Evolutionary conservation across 2,888 invertebrate genomes (phyloP), one percentile per base, ranked within the genome.

Genomic region (Epistrophe grossulariae): DNA sequence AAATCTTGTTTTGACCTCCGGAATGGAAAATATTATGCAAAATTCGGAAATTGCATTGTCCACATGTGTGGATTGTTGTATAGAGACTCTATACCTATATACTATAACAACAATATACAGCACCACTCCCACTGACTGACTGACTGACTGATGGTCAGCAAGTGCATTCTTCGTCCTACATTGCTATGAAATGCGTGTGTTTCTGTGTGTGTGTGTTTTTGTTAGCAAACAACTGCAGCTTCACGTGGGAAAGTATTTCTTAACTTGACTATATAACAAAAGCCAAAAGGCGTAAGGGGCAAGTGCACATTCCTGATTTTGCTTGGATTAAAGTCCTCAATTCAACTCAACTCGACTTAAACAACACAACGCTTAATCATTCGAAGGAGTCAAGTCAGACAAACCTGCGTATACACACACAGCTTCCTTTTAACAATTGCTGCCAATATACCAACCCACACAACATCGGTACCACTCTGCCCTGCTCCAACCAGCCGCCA

Each of bases 21-120:
- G 83, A 79, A 74, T 87, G 83, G 60, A 87, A 87, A 87, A 87
- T 79, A 83, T 79, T 87, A 87, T 87, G 87, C 82, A 83, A 87
- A 87, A 74, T 76, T 70, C 83, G 87, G 83, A 87, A 87, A 87
- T 87, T 83, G 87, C 83, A 79, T 87, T 83, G 87, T 83, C 71
- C 68, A 68, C 74, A 79, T 87, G 76, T 79, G 45, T 59, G 62
- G 43, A 62, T 24, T 43, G 57, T 48, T 43, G 57, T 48, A 8
- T 17, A 11, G 40, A 8, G 43, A 28, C 24, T 24, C 35, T n/a
- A n/a, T n/a, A 35, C 7, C 35, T 35, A 1, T 35, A 1, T 13
- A 7, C 62, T 40, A 43, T 13, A 35, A 43, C 19, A 35, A 35
- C n/a, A n/a, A n/a, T n/a, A n/a, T 15, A 7, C 17, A 5, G 24